Percentiles rank a stretch among this genome's conserved stretches.
Evolutionary conservation across 2,113 vertebrate species (phyloP).

Genomic region (Indicator maculatus): DNA sequence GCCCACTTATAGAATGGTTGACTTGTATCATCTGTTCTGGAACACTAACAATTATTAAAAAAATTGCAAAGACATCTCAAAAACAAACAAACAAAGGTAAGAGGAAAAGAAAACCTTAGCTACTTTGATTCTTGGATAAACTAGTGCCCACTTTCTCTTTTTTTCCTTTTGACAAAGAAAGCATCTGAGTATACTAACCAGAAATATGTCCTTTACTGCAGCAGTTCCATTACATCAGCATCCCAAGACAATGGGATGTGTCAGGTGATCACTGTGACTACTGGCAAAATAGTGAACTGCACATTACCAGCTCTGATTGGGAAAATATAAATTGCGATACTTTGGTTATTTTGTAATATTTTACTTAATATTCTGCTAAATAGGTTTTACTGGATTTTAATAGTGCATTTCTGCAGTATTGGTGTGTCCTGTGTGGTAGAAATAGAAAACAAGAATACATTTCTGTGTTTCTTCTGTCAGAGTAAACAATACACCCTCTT

Average conservation of each 20-base stretch:
- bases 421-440: neutral
- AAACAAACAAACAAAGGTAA: neutral
- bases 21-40: neutral
- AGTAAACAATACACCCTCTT: neutral
- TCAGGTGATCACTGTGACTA: neutral
- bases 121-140: neutral
- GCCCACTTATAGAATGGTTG: neutral
- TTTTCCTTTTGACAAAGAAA: neutral
- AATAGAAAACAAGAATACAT: neutral
- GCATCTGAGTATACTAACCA: neutral
- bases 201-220: neutral
- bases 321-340: neutral
- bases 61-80: neutral
- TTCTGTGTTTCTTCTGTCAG: neutral
- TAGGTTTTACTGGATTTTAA: neutral
- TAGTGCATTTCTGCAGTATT: neutral
- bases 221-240: neutral
- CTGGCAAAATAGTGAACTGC: neutral
- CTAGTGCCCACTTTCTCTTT: no score
- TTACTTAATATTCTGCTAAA: neutral
- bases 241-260: neutral
- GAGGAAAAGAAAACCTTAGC: neutral
- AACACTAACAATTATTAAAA: neutral
- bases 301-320: neutral
- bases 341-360: neutral